Evolutionary conservation across 2,797 vertebrate genomes (phyloP).

Genomic region (Pangasius krempfi): DNA sequence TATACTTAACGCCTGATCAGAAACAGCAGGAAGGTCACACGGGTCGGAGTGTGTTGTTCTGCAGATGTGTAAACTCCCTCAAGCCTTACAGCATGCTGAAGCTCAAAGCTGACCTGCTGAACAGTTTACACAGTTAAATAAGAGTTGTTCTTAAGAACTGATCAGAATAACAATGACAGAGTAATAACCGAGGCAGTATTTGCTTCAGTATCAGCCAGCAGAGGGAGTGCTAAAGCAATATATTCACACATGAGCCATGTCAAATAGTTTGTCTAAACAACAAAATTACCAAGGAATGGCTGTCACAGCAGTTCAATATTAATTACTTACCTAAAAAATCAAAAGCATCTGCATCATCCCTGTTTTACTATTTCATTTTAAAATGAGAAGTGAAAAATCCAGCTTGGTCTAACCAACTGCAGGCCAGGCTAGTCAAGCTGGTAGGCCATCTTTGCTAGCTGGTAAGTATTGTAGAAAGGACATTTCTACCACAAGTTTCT

Average conservation of each 20-base stretch:
- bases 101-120: not conserved
- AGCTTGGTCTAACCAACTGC: not conserved
- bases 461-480: not conserved
- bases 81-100: not conserved
- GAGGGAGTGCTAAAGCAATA: conserved; percentile 23
- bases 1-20: conserved; percentile 7
- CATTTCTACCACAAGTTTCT: not conserved
- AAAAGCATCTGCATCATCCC: not conserved
- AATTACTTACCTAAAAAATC: not conserved
- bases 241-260: not conserved
- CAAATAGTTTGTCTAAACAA: not conserved
- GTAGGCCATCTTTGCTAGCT: conserved; percentile 1
- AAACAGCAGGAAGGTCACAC: conserved; percentile 42
- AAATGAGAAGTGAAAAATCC: not conserved
- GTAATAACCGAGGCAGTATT: no score
- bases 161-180: not conserved
- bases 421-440: not conserved
- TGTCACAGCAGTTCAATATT: not conserved
- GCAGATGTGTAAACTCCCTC: conserved; percentile 15
- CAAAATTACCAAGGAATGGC: not conserved
- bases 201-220: conserved; percentile 4
- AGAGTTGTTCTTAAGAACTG: not conserved
- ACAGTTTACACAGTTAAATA: not conserved
- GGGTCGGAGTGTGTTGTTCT: not conserved
- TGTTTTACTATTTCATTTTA: not conserved